Conservation (phyloP, 1,140 invertebrate species). For the Bicyclus anynana region DNA sequence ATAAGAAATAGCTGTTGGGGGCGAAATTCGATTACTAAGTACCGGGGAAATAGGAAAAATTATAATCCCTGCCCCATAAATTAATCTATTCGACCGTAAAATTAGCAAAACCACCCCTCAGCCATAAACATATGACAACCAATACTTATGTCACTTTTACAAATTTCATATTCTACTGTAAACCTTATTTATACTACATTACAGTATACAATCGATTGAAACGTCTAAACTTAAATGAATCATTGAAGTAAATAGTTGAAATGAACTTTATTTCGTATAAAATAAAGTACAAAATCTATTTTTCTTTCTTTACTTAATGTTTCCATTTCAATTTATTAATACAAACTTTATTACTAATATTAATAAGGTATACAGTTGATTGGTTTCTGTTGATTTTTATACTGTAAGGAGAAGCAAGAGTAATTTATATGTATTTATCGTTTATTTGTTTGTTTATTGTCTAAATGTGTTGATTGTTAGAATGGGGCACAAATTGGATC, state of each 20-base stretch:
- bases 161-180: not conserved
- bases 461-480: too few species aligned
- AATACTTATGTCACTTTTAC: conserved; percentile 10
- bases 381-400: not conserved
- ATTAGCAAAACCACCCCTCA: conserved; percentile 22
- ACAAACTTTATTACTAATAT: too few species aligned
- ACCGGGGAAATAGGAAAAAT: not conserved
- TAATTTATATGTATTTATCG: not conserved
- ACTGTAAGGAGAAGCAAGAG: not conserved
- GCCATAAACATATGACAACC: conserved; percentile 23
- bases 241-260: not conserved
- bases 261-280: not conserved
- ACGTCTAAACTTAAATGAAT: not conserved
- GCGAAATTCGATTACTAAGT: too few species aligned
- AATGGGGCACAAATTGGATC: too few species aligned
- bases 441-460: too few species aligned
- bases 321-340: not conserved
- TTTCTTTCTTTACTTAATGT: conserved; percentile 1
- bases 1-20: too few species aligned
- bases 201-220: not conserved
- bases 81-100: conserved; percentile 27
- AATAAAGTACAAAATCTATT: not conserved
- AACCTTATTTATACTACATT: not conserved
- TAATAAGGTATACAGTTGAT: too few species aligned
- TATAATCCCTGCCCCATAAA: conserved; percentile 8